Evolutionary conservation across 2,888 invertebrate species (phyloP).

Genomic region (Poecilus cupreus): DNA sequence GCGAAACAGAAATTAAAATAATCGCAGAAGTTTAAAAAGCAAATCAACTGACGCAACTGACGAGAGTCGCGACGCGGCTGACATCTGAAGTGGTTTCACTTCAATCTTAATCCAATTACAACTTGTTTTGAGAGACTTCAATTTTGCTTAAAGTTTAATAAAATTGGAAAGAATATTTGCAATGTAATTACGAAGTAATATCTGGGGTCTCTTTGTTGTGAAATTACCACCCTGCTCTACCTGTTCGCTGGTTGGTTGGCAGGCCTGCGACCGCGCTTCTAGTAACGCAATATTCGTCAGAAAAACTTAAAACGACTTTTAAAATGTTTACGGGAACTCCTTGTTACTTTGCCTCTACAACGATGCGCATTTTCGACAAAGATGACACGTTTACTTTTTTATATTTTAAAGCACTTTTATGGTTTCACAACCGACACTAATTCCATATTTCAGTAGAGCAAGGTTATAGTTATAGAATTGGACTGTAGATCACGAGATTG

Average conservation of each 20-base stretch:
- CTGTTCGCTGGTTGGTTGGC: conserved; percentile 6
- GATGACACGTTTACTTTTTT: conserved; percentile 17
- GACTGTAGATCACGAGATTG: too few species aligned
- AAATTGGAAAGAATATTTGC: conserved; percentile 57
- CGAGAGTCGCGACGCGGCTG: not conserved
- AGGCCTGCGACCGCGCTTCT: conserved; percentile 6
- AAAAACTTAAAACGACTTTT: conserved; percentile 58
- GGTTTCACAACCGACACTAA: not conserved
- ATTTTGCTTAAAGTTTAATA: conserved; percentile 56
- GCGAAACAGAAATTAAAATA: conserved; percentile 32
- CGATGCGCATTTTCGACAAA: conserved; percentile 20
- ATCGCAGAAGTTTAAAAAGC: conserved; percentile 34
- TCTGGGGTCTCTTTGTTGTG: conserved; percentile 46
- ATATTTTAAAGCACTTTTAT: not conserved
- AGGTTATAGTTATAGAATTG: too few species aligned
- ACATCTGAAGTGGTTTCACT: conserved; percentile 47
- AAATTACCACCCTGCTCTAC: conserved; percentile 47
- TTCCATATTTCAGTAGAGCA: too few species aligned
- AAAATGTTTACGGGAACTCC: conserved; percentile 46
- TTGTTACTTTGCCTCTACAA: not conserved
- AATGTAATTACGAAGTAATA: conserved; percentile 59
- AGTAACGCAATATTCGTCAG: conserved; percentile 39
- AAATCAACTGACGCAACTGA: conserved; percentile 38
- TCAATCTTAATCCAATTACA: conserved; percentile 56
- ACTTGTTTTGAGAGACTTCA: conserved; percentile 58